Evolutionary conservation across 2,888 invertebrate genomes (phyloP), one percentile per base, ranked within the genome.

Genomic region (Clepsis dumicolana): DNA sequence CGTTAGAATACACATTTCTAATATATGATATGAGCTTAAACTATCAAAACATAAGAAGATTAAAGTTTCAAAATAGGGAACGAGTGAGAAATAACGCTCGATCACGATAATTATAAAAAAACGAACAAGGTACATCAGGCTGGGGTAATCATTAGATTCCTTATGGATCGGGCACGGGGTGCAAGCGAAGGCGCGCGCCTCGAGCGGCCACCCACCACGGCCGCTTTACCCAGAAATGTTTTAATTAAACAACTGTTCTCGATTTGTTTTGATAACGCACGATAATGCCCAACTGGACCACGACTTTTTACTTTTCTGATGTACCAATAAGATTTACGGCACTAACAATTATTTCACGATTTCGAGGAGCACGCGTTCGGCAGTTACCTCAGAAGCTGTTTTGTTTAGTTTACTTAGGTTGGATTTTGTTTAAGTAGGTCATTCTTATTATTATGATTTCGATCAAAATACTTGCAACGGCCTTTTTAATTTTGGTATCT

Each of bases 161-260:
- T 78, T 64, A 61, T 61, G 80, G 75, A 75, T 75, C 74, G 59
- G 54, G 77, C 75, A 21, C 44, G 76, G 80, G 80, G 76, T 80
- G 77, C 72, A 70, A 72, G 67, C 71, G 76, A 65, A 60, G 70
- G 74, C 74, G 81, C 81, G 79, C 77, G 85, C 85, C 84, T 76
- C 74, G 67, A 71, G 73, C 73, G 87, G 81, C 87, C 89, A 88
- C 89, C 88, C 88, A 88, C 87, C 75, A 78, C 75, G 85, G 81
- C 64, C 70, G 68, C 80, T 74, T 79, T 76, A 76, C 67, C 73
- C 80, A 78, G 77, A 82, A 71, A 83, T 81, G 80, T 80, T 81
- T 79, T 87, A 87, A 89, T 88, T 89, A 89, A 87, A 85, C 79
- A 80, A 80, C 75, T 78, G 75, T 75, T 83, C 76, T 80, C 80